Evolutionary conservation across 2,797 vertebrate species (phyloP), one percentile per base, ranked within the genome.

Genomic region (Onychomys leucogaster): DNA sequence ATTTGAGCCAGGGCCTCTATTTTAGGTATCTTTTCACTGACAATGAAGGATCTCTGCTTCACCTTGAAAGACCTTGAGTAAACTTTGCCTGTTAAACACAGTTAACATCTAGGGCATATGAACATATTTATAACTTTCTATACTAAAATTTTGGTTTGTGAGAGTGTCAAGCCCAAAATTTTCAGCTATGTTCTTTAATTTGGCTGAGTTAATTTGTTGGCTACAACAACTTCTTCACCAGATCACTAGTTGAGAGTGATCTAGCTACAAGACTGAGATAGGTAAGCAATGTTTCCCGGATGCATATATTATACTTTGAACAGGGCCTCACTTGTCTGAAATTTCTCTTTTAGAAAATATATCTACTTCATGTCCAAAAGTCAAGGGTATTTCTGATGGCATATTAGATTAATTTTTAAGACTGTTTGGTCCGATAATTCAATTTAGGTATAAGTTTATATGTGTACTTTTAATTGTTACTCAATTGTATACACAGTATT

Each of bases 21-120:
- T 95, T 94, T 37, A 90, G 59, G 63, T 43, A 85, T 91, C 19
- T 91, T 96, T 89, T 94, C 75, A 80, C 27, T 83, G 34, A 86
- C 52, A 85, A 67, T 87, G 52, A 91, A 93, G 65, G 8, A 69
- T 83, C 67, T 87, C 59, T 87, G 3, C 23, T n/a, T 91, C 78
- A 89, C 13, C 37, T 85, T 93, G 23, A 37, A 91, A 83, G 63
- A 86, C 32, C n/a, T 94, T 87, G 34, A 41, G 29, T 78, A 59
- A 86, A 96, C 23, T 92, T 90, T 75, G 12, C 82, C 73, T 91
- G 75, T 76, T 82, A 65, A 89, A 90, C 67, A n/a, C 41, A 69
- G 11, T 61, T 94, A 85, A 90, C 21, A 90, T 81, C 2, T 29
- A 61, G 59, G 17, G 4, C 14, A 61, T 67, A 46, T 57, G 29